phyloP scores from a whole-genome alignment of 2,797 vertebrate species.

The Florisuga fusca region DNA sequence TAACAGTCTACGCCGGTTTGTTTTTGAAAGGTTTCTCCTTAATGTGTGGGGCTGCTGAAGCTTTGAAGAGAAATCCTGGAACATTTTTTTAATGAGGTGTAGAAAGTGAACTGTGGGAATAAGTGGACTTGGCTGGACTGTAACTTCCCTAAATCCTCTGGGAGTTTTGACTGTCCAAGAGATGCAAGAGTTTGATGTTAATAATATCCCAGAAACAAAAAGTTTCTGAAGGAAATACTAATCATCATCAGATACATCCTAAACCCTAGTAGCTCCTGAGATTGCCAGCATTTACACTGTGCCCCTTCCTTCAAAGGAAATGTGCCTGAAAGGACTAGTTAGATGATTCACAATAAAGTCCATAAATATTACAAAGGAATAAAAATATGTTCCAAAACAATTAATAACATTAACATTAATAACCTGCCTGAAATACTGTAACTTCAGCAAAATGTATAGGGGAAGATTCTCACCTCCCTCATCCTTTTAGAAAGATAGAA shows the following conservation, averaged over 20 bases:
- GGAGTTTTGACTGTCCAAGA: slow-evolving; percentile 3
- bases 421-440: not conserved
- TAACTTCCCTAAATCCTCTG: slow-evolving; percentile 14
- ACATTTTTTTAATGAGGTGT: slow-evolving; percentile 56
- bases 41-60: not conserved
- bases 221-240: slow-evolving; percentile 39
- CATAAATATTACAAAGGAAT: not conserved
- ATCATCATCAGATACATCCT: not conserved
- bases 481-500: not conserved
- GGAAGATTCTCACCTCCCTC: not conserved
- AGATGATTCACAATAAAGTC: not conserved
- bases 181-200: not conserved
- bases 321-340: not conserved
- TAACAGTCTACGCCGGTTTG: not conserved
- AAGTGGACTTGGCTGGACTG: slow-evolving; percentile 31
- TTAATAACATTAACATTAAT: not conserved
- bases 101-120: slow-evolving; percentile 55
- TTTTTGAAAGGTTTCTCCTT: not conserved
- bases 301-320: not conserved
- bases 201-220: slow-evolving; percentile 34
- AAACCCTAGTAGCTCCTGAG: not conserved
- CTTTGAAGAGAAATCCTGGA: slow-evolving; percentile 33
- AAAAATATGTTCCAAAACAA: slow-evolving; percentile 5
- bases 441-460: not conserved
- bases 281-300: not conserved